phyloP scores from a whole-genome alignment of 2,888 invertebrate species.

The Eledona agricola region DNA sequence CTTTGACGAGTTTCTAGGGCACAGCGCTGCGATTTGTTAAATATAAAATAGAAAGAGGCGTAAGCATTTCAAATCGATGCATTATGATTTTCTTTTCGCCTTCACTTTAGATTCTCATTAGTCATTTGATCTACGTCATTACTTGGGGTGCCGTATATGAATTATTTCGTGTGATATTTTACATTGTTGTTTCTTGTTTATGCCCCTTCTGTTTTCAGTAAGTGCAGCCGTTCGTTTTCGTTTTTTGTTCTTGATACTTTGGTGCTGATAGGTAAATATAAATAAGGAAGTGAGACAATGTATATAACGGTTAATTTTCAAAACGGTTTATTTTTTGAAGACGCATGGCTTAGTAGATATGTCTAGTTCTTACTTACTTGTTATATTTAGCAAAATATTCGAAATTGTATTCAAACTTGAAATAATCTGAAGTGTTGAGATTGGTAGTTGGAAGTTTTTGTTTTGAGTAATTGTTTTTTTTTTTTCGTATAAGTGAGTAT shows the following conservation, averaged over 20 bases:
- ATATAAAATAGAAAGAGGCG: too few species aligned
- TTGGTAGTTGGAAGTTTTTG: too few species aligned
- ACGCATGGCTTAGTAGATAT: constrained; percentile 13
- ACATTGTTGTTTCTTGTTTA: constrained; percentile 7
- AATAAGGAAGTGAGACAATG: constrained; percentile 16
- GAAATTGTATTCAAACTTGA: constrained; percentile 18
- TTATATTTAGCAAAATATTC: constrained; percentile 12
- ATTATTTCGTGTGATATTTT: constrained; percentile 24
- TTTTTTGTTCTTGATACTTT: constrained; percentile 12
- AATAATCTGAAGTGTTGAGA: constrained; percentile 5
- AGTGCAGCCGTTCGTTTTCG: constrained; percentile 8
- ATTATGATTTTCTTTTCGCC: not conserved
- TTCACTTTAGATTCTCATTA: not conserved
- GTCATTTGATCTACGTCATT: not conserved
- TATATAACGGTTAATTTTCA: constrained; percentile 14
- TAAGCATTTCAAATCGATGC: too few species aligned
- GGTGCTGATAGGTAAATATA: constrained; percentile 28
- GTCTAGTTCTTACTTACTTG: constrained; percentile 4
- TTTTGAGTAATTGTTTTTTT: constrained; percentile 5
- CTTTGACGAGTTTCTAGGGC: not conserved
- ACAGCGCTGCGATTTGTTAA: too few species aligned
- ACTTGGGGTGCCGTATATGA: not conserved
- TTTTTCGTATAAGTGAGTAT: constrained; percentile 10
- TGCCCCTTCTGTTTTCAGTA: constrained; percentile 1
- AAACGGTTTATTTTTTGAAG: constrained; percentile 3